Evolutionary conservation across 2,797 vertebrate genomes (phyloP).

Genomic region (Pangasius macronema): DNA sequence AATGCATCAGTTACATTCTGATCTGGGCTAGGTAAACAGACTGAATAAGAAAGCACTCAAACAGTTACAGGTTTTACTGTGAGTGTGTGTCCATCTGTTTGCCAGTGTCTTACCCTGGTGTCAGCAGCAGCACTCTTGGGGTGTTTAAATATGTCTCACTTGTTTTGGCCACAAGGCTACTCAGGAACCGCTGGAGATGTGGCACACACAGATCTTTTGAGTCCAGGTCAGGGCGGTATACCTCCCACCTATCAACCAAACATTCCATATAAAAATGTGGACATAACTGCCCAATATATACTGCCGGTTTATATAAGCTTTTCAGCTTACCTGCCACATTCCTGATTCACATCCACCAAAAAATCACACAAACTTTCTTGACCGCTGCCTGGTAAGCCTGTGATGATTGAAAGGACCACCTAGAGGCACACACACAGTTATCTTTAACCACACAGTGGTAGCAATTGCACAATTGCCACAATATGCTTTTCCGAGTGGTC

Average conservation of each 20-base stretch:
- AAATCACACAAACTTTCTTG: constrained; percentile 84
- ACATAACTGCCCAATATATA: background rate
- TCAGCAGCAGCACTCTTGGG: constrained; percentile 82
- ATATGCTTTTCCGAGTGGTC: background rate
- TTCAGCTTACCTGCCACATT: constrained; percentile 79
- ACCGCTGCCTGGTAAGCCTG: constrained; percentile 88
- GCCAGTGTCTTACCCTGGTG: constrained; percentile 81
- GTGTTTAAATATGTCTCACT: constrained; percentile 65
- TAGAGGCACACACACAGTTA: constrained; percentile 57
- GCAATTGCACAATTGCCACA: background rate
- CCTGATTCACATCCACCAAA: constrained; percentile 84
- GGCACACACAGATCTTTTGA: constrained; percentile 83
- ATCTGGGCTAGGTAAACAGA: background rate
- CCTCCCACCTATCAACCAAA: constrained; percentile 80
- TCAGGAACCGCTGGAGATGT: constrained; percentile 88
- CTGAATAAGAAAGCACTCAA: background rate
- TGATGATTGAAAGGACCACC: constrained; percentile 86
- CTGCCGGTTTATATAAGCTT: background rate
- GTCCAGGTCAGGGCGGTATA: constrained; percentile 84
- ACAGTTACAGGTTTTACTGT: background rate
- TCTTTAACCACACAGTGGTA: background rate
- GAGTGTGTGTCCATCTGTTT: background rate
- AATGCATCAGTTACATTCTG: background rate
- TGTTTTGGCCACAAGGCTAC: constrained; percentile 79
- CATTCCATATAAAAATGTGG: background rate